A percentile compares a stretch with the other conserved stretches of the same genome.
phyloP scores from a whole-genome alignment of 2,888 invertebrate species.

The Neoscelio sp. region DNA sequence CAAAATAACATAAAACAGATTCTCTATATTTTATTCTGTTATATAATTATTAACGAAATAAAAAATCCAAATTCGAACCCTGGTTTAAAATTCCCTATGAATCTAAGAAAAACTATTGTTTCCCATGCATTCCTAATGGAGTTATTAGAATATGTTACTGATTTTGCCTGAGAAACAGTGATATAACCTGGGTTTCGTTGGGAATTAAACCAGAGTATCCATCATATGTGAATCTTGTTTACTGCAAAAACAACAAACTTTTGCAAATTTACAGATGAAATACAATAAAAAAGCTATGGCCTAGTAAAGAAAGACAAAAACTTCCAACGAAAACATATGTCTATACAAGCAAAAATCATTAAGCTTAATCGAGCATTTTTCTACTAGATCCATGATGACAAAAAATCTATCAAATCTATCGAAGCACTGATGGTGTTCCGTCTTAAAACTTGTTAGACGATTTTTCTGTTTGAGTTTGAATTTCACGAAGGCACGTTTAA shows the following conservation, averaged over 20 bases:
- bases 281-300: constrained; percentile 54
- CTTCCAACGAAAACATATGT: constrained; percentile 53
- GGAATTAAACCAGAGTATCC: background rate
- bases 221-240: constrained; percentile 21
- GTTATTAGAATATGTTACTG: too few relatives aligned
- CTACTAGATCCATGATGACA: constrained; percentile 26
- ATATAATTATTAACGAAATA: background rate
- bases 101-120: too few relatives aligned
- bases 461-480: background rate
- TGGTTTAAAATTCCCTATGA: too few relatives aligned
- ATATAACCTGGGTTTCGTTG: too few relatives aligned
- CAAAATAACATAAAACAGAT: constrained; percentile 21
- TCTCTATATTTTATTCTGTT: background rate
- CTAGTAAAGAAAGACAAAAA: constrained; percentile 38
- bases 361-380: constrained; percentile 43
- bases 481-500: constrained; percentile 6
- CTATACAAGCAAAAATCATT: constrained; percentile 36
- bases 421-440: constrained; percentile 43
- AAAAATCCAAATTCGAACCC: too few relatives aligned
- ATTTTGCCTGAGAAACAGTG: too few relatives aligned
- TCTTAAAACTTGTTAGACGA: constrained; percentile 17
- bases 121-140: too few relatives aligned
- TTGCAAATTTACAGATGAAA: constrained; percentile 42
- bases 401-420: constrained; percentile 29
- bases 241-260: constrained; percentile 16